These are phyloP conservation scores for Pristionchus exspectatus DNA, from an alignment of 2,888 invertebrate genomes.

Conservation along the genomic window DNA sequence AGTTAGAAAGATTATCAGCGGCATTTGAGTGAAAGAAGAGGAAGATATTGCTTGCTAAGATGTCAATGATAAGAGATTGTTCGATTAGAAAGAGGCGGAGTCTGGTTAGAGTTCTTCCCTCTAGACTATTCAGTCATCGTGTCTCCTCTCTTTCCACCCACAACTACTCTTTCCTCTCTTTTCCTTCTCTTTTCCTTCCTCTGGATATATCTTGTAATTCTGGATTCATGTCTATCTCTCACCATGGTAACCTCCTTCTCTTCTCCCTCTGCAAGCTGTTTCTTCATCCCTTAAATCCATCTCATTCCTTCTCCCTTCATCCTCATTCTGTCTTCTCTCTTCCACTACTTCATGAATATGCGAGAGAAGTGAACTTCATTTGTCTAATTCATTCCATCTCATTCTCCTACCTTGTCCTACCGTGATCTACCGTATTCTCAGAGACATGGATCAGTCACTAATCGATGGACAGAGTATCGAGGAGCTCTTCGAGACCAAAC, in stretches of 20 bases:
- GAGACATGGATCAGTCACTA: slow-evolving; percentile 36
- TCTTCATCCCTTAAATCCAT: slow-evolving; percentile 11
- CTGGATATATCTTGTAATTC: slow-evolving; percentile 1
- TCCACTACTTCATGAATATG: not conserved
- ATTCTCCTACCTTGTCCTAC: not conserved
- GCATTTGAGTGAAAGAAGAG: not conserved
- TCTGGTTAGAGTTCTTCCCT: not conserved
- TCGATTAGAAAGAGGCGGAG: not conserved
- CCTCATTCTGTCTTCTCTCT: not conserved
- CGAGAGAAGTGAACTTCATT: not conserved
- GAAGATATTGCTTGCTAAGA: not conserved
- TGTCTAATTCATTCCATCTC: not conserved
- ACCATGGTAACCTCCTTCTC: slow-evolving; percentile 24
- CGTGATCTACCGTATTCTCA: not conserved
- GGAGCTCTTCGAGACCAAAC: slow-evolving; percentile 72
- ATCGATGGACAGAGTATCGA: slow-evolving; percentile 73
- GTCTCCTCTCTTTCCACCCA: not conserved
- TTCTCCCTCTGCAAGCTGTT: slow-evolving; percentile 10
- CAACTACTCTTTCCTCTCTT: slow-evolving; percentile 15
- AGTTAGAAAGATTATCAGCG: not conserved
- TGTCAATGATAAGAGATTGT: not conserved
- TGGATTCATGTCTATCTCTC: not conserved
- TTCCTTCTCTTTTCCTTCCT: not conserved
- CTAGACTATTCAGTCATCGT: not conserved
- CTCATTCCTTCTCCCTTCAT: not conserved